Conservation (phyloP, 2,113 vertebrate species). For the Rattus norvegicus region DNA sequence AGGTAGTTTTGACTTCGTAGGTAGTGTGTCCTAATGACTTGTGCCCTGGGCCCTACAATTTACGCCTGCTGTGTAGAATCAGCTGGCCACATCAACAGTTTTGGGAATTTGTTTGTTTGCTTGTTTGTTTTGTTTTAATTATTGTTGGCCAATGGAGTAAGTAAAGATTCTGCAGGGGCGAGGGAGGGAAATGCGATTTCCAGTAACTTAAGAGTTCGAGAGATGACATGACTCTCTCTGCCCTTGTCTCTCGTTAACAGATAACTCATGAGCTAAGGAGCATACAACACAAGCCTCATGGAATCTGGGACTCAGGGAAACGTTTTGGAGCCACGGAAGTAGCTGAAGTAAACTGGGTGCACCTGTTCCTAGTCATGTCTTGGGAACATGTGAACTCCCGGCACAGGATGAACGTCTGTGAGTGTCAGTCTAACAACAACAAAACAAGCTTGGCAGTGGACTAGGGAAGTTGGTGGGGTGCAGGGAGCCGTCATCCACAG, state of each 20-base stretch:
- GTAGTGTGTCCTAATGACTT: slow-evolving; percentile 80
- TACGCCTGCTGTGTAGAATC: slow-evolving; percentile 79
- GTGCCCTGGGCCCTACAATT: slow-evolving; percentile 83
- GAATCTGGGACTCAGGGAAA: slow-evolving; percentile 31
- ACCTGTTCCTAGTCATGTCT: slow-evolving; percentile 77
- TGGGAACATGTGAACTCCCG: slow-evolving; percentile 65
- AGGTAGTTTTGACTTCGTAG: slow-evolving; percentile 81
- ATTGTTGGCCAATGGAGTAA: slow-evolving; percentile 57
- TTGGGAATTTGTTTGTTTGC: background rate
- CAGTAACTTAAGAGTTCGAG: slow-evolving; percentile 39
- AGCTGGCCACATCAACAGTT: slow-evolving; percentile 80
- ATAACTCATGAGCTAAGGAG: background rate
- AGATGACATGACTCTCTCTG: slow-evolving; percentile 40
- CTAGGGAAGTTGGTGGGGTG: slow-evolving; percentile 78
- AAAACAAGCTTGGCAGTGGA: slow-evolving; percentile 80
- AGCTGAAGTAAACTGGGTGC: slow-evolving; percentile 55
- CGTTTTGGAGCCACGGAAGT: slow-evolving; percentile 66
- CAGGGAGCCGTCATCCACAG: slow-evolving; percentile 76
- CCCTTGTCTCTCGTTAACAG: slow-evolving; percentile 12
- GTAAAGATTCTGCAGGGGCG: slow-evolving; percentile 31
- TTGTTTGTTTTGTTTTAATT: slow-evolving; percentile 63
- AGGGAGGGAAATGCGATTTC: background rate
- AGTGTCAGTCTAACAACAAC: slow-evolving; percentile 77
- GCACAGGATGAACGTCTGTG: slow-evolving; percentile 80
- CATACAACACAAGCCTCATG: background rate